phyloP scores from a whole-genome alignment of 2,113 vertebrate species.

The Ameiurus melas region DNA sequence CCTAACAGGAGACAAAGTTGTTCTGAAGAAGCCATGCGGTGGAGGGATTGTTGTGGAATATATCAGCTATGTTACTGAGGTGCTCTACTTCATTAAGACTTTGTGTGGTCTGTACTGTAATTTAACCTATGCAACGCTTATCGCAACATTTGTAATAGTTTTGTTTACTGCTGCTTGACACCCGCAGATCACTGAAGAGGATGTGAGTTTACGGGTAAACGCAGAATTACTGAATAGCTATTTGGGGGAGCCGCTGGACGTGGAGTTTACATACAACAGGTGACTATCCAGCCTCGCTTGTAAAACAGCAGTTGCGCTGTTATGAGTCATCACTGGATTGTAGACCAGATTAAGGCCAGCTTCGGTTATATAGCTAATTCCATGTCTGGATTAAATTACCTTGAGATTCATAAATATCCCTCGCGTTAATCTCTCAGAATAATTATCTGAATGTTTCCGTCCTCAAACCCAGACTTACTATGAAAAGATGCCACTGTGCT shows the following conservation, averaged over 20 bases:
- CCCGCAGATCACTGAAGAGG: slow-evolving; percentile 82
- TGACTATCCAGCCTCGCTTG: slow-evolving; percentile 50
- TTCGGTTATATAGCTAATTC: background rate
- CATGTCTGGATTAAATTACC: background rate
- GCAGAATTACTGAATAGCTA: slow-evolving; percentile 81
- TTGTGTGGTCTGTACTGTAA: background rate
- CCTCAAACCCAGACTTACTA: slow-evolving; percentile 72
- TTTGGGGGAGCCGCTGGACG: slow-evolving; percentile 85
- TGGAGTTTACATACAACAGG: slow-evolving; percentile 89
- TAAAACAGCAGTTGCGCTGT: background rate
- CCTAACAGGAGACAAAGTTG: slow-evolving; percentile 81
- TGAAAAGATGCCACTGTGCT: slow-evolving; percentile 85
- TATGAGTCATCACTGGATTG: background rate
- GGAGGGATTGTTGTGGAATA: slow-evolving; percentile 75
- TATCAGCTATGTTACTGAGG: slow-evolving; percentile 78
- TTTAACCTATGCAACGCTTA: background rate
- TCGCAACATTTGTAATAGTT: background rate
- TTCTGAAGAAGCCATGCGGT: slow-evolving; percentile 78
- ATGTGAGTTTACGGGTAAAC: slow-evolving; percentile 82
- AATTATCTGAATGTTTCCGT: background rate
- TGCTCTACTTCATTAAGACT: slow-evolving; percentile 52
- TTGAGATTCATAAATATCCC: background rate
- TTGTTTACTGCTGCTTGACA: background rate
- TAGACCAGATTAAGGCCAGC: background rate
- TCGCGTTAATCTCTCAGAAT: background rate